phyloP scores from a whole-genome alignment of 2,113 vertebrate genomes.

The Callocephalon fimbriatum region DNA sequence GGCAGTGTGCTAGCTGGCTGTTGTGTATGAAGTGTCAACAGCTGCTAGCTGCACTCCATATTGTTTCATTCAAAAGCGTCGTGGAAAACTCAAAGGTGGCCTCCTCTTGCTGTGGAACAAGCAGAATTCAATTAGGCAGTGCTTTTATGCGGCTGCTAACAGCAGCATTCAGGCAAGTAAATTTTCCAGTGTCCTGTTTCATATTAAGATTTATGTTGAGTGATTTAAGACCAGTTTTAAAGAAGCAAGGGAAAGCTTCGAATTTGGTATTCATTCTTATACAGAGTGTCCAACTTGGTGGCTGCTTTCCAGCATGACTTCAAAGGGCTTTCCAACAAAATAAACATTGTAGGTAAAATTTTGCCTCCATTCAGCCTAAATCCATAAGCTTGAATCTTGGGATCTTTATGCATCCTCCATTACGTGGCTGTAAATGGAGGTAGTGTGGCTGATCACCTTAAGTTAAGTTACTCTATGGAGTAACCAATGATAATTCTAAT shows the following conservation, averaged over 20 bases:
- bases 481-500: background rate
- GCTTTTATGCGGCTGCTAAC: background rate
- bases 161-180: background rate
- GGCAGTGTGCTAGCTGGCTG: conserved; percentile 85
- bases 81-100: background rate
- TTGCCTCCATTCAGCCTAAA: background rate
- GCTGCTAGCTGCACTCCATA: conserved; percentile 77
- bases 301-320: background rate
- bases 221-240: background rate
- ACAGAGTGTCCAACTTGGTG: background rate
- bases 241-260: background rate
- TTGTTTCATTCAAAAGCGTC: conserved; percentile 48
- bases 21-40: conserved; percentile 57
- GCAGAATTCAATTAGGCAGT: background rate
- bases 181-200: background rate
- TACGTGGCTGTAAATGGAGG: background rate
- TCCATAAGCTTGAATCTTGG: background rate
- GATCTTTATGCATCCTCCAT: background rate
- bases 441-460: background rate
- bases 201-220: background rate
- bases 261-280: background rate
- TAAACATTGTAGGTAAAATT: background rate
- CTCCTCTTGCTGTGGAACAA: background rate
- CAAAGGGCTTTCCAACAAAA: background rate
- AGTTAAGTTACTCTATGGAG: background rate